phyloP scores from a whole-genome alignment of 2,113 vertebrate species.

The Pygathrix nemaeus region DNA sequence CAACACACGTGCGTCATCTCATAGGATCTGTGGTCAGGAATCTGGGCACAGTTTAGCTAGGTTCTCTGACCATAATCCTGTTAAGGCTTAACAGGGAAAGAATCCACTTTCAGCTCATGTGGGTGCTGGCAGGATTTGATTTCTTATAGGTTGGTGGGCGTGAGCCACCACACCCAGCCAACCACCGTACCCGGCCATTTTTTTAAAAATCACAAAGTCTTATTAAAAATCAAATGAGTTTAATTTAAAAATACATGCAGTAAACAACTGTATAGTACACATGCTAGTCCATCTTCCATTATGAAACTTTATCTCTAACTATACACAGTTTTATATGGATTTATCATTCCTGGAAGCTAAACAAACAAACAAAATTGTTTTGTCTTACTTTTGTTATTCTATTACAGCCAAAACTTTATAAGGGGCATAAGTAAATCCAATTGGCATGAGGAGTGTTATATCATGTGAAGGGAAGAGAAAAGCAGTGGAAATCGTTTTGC shows the following conservation, averaged over 20 bases:
- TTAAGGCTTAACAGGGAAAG: not conserved
- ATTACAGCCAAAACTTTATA: not conserved
- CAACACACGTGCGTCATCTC: not conserved
- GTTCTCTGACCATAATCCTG: no score
- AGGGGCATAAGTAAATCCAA: not conserved
- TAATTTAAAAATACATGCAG: not conserved
- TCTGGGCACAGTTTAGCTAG: no score
- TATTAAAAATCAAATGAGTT: not conserved
- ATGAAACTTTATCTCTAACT: not conserved
- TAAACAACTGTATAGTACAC: accelerated
- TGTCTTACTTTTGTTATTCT: not conserved
- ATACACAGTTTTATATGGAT: not conserved
- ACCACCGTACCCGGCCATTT: no score
- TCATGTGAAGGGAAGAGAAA: not conserved
- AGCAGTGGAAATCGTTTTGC: not conserved
- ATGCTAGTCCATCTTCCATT: not conserved
- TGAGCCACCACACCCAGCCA: no score
- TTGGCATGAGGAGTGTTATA: not conserved
- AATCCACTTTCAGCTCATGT: not conserved
- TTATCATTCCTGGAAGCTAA: not conserved
- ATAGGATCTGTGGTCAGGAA: no score
- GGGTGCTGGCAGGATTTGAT: not conserved
- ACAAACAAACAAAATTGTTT: not conserved
- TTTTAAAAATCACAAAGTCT: not conserved
- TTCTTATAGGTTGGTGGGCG: not conserved